phyloP scores from a whole-genome alignment of 2,113 vertebrate species.

The Carlito syrichta region DNA sequence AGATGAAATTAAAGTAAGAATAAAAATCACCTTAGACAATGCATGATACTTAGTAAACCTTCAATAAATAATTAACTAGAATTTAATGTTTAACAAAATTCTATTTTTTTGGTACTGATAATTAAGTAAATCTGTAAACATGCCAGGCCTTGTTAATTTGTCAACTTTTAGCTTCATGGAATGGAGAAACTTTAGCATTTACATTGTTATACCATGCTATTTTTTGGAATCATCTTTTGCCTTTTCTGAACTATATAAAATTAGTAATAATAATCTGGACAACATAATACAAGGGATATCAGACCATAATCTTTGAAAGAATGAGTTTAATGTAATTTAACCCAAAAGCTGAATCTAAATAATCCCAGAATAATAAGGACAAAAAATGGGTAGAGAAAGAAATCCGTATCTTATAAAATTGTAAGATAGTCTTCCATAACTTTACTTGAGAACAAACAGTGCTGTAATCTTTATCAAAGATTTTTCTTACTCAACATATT shows the following conservation, averaged over 20 bases:
- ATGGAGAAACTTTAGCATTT: neutral
- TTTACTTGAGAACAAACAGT: neutral
- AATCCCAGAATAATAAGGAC: neutral
- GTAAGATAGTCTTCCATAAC: neutral
- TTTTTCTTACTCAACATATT: neutral
- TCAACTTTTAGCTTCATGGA: neutral
- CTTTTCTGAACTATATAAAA: neutral
- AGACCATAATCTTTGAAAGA: neutral
- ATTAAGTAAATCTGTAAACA: neutral
- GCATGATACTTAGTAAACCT: neutral
- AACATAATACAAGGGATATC: neutral
- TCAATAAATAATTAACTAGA: neutral
- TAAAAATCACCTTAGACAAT: neutral
- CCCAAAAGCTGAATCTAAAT: neutral
- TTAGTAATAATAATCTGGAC: neutral
- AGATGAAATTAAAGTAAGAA: neutral
- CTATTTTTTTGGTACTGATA: neutral
- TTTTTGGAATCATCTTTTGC: neutral
- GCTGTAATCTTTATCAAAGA: neutral
- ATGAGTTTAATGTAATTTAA: neutral
- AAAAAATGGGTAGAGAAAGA: neutral
- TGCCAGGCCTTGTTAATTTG: neutral
- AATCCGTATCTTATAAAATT: neutral
- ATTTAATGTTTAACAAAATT: slow-evolving; percentile 16
- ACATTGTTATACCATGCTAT: neutral